Conservation (phyloP, 2,113 vertebrate species). For the Cyprinus carpio region DNA sequence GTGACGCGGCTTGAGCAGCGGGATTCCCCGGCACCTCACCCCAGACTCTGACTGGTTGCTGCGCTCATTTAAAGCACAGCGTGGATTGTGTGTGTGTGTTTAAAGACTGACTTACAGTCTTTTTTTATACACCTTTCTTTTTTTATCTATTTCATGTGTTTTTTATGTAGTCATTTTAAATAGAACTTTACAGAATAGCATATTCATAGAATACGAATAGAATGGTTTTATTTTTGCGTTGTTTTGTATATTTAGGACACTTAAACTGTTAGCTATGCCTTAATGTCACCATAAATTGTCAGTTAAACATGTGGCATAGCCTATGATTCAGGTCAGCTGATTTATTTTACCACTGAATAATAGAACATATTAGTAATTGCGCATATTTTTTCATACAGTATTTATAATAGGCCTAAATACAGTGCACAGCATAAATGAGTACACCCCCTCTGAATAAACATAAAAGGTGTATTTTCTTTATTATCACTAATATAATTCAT, state of each 20-base stretch:
- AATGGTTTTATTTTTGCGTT: not conserved
- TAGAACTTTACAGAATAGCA: not conserved
- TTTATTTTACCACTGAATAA: not conserved
- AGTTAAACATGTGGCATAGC: not conserved
- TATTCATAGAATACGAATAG: not conserved
- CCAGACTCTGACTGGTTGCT: not conserved
- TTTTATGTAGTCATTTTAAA: not conserved
- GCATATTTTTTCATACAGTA: too few species aligned
- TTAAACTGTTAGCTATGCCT: not conserved
- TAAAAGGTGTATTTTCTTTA: too few species aligned
- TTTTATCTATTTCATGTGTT: not conserved
- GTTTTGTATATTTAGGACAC: not conserved
- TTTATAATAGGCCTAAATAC: too few species aligned
- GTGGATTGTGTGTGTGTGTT: too few species aligned
- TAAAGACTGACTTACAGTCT: not conserved
- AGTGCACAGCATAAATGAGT: too few species aligned
- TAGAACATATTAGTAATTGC: not conserved
- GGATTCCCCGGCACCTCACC: conserved; percentile 2
- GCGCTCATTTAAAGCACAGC: not conserved
- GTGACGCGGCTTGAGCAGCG: conserved; percentile 21
- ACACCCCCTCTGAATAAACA: too few species aligned
- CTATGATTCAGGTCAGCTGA: too few species aligned
- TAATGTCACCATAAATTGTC: too few species aligned
- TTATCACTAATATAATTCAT: too few species aligned
- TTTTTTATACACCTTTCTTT: not conserved